A percentile compares a stretch with the other conserved stretches of the same genome.
These are phyloP conservation scores for Tokudaia tokunoshimensis DNA, from an alignment of 2,797 vertebrate species.

Conservation along the genomic window DNA sequence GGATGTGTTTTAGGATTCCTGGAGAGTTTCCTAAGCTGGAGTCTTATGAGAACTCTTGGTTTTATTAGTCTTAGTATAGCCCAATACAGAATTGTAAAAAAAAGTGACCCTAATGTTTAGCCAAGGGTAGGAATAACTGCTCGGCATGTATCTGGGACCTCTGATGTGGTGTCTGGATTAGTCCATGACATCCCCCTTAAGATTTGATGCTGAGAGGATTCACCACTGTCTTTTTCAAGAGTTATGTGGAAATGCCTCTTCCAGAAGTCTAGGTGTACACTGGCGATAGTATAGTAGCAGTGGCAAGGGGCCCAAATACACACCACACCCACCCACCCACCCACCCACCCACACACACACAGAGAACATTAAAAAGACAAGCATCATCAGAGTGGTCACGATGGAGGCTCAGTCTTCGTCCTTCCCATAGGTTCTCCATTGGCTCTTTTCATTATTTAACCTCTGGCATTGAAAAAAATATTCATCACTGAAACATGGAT, in stretches of 20 bases:
- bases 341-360: too few relatives aligned
- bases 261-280: not conserved
- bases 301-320: not conserved
- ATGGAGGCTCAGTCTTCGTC: conserved; percentile 80
- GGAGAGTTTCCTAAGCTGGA: not conserved
- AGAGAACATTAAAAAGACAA: conserved; percentile 78
- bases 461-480: conserved; percentile 78
- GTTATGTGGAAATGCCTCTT: not conserved
- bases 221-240: conserved; percentile 2
- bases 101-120: not conserved
- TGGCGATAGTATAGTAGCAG: not conserved
- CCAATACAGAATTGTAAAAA: not conserved
- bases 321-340: too few relatives aligned
- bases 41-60: not conserved
- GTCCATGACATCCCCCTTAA: not conserved
- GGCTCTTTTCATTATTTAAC: conserved; percentile 78
- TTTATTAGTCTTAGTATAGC: not conserved
- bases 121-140: not conserved
- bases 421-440: conserved; percentile 58
- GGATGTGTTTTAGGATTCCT: not conserved
- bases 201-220: not conserved
- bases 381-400: conserved; percentile 59
- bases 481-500: conserved; percentile 72
- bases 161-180: not conserved
- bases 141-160: not conserved